These are phyloP conservation scores for Craniophora ligustri DNA, from an alignment of 2,888 invertebrate genomes.

Conservation along the genomic window DNA sequence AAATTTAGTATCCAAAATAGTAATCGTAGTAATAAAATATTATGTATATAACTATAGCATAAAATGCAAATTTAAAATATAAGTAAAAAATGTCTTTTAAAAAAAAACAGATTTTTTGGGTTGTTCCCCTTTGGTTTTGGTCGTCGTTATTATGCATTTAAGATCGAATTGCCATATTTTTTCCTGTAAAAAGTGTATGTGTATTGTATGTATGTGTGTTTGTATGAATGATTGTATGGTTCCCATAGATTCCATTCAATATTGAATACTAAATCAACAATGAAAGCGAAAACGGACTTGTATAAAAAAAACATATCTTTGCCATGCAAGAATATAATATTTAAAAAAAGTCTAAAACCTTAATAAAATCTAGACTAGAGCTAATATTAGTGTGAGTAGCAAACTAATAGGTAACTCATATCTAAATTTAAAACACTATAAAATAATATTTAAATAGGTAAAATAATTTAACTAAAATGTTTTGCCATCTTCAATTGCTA, in stretches of 20 bases:
- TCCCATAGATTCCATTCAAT: constrained; percentile 20
- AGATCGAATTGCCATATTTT: constrained; percentile 12
- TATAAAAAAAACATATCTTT: no score
- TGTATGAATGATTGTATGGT: constrained; percentile 4
- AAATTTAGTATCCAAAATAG: constrained; percentile 70
- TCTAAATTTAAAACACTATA: no score
- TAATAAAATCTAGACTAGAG: no score
- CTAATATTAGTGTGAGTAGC: no score
- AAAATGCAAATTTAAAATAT: constrained; percentile 79
- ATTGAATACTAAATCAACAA: constrained; percentile 17
- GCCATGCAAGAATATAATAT: background rate
- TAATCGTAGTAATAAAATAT: constrained; percentile 82
- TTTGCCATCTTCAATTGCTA: no score
- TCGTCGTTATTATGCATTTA: constrained; percentile 56
- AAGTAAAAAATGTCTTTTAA: constrained; percentile 76
- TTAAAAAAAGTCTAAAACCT: no score
- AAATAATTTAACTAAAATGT: no score
- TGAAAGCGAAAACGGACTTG: no score
- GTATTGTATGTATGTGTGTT: constrained; percentile 17
- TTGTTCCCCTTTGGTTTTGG: constrained; percentile 54
- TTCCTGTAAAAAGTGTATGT: constrained; percentile 25
- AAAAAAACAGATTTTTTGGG: constrained; percentile 62
- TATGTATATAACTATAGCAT: constrained; percentile 77
- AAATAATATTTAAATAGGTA: no score
- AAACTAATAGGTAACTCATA: no score